phyloP scores from a whole-genome alignment of 1,140 invertebrate species.

The Drosophila bifasciata region DNA sequence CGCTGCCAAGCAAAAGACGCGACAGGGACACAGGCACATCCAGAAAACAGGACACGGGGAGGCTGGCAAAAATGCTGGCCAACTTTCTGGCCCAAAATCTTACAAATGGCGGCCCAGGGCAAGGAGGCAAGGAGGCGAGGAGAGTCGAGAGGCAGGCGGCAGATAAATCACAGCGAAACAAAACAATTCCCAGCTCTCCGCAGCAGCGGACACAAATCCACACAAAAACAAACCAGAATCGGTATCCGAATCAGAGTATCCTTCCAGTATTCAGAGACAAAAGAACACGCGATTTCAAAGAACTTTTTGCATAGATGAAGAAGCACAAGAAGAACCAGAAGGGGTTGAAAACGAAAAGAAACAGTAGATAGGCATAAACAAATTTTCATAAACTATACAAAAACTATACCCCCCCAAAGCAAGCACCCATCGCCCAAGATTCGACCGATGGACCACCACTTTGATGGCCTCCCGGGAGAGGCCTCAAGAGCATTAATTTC shows the following conservation, averaged over 20 bases:
- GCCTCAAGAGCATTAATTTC: conserved; percentile 53
- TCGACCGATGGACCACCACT: conserved; percentile 41
- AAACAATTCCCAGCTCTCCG: conserved; percentile 57
- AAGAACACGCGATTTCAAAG: conserved; percentile 61
- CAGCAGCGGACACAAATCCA: conserved; percentile 28
- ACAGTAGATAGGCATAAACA: conserved; percentile 46
- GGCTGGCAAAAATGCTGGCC: conserved; percentile 37
- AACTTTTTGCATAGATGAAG: conserved; percentile 39
- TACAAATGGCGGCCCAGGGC: conserved; percentile 74
- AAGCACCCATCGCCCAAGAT: conserved; percentile 37
- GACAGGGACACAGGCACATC: conserved; percentile 48
- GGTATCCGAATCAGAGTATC: conserved; percentile 42
- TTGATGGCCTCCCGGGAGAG: conserved; percentile 42
- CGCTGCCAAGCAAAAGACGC: conserved; percentile 59
- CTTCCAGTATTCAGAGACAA: conserved; percentile 27
- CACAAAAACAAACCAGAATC: conserved; percentile 47
- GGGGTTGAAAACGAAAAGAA: conserved; percentile 66
- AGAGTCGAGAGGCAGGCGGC: conserved; percentile 34
- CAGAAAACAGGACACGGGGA: background rate
- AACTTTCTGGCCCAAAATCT: conserved; percentile 78
- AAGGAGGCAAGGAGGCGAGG: conserved; percentile 5
- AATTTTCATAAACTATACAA: conserved; percentile 40
- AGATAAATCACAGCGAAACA: conserved; percentile 75
- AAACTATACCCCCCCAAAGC: no score
- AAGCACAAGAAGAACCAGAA: conserved; percentile 27